phyloP scores from a whole-genome alignment of 2,888 invertebrate genomes.

The Drosophila lutescens region DNA sequence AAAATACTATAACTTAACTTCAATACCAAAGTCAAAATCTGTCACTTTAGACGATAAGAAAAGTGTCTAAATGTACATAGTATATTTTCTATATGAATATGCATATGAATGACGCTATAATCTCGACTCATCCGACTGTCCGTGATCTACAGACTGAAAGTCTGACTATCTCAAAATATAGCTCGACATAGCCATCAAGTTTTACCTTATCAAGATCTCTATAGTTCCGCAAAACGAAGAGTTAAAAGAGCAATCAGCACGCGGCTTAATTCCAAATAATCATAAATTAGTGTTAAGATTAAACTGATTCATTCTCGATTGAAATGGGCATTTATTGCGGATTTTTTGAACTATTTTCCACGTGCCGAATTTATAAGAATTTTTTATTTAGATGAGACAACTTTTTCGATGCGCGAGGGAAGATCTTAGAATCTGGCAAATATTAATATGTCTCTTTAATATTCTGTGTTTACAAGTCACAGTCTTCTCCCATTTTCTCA shows the following conservation, averaged over 20 bases:
- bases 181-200: slow-evolving; percentile 9
- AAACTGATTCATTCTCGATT: slow-evolving; percentile 17
- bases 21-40: neutral
- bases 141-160: slow-evolving; percentile 32
- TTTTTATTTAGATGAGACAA: slow-evolving; percentile 24
- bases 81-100: neutral
- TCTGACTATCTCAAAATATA: slow-evolving; percentile 31
- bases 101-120: slow-evolving; percentile 24
- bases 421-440: slow-evolving; percentile 4
- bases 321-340: neutral
- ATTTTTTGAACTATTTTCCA: slow-evolving; percentile 8
- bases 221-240: slow-evolving; percentile 23
- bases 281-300: slow-evolving; percentile 13
- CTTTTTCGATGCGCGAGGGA: neutral
- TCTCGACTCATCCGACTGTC: slow-evolving; percentile 11
- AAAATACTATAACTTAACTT: neutral
- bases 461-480: neutral
- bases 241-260: slow-evolving; percentile 18
- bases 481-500: slow-evolving; percentile 4
- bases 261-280: slow-evolving; percentile 10
- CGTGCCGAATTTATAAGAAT: slow-evolving; percentile 5
- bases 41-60: neutral
- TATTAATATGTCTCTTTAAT: neutral
- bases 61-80: too few relatives aligned
- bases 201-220: slow-evolving; percentile 21